A percentile compares a stretch with the other conserved stretches of the same genome.
Conservation (phyloP, 2,888 invertebrate genomes). For the Eupithecia centaureata region DNA sequence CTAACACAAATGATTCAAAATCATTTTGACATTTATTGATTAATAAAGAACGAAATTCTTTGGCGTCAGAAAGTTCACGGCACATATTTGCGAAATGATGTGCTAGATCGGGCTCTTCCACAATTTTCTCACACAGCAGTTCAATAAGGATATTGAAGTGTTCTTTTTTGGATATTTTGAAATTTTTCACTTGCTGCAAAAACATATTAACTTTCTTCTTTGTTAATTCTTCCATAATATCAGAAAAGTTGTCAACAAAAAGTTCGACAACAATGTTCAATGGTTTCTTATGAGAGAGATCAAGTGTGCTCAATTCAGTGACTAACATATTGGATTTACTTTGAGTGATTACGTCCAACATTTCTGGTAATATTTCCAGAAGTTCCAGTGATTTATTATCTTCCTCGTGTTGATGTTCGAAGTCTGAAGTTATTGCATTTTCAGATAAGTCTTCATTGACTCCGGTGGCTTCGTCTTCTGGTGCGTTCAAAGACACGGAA, state of each 20-base stretch:
- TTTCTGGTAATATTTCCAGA: constrained; percentile 91
- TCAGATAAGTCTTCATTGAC: constrained; percentile 80
- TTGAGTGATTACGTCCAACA: constrained; percentile 94
- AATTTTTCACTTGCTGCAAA: constrained; percentile 88
- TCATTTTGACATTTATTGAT: constrained; percentile 93
- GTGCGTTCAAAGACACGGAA: constrained; percentile 86
- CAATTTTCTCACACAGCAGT: constrained; percentile 96
- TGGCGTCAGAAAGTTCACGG: constrained; percentile 79
- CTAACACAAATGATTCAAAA: constrained; percentile 92
- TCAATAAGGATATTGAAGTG: constrained; percentile 93
- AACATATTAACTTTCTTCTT: constrained; percentile 93
- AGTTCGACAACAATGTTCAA: constrained; percentile 6
- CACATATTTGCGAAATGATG: constrained; percentile 95
- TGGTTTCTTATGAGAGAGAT: constrained; percentile 72
- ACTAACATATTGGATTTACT: neutral
- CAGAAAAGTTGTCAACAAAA: constrained; percentile 3
- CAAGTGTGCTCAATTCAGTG: neutral
- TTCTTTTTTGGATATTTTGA: constrained; percentile 91
- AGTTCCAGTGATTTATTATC: constrained; percentile 84
- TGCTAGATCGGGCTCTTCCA: constrained; percentile 97
- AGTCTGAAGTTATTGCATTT: constrained; percentile 71
- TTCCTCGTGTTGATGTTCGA: constrained; percentile 66
- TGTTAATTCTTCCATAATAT: neutral
- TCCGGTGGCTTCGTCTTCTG: constrained; percentile 91
- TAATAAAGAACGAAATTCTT: constrained; percentile 83